phyloP scores from a whole-genome alignment of 2,888 invertebrate genomes.

The Cephus nigrinus region DNA sequence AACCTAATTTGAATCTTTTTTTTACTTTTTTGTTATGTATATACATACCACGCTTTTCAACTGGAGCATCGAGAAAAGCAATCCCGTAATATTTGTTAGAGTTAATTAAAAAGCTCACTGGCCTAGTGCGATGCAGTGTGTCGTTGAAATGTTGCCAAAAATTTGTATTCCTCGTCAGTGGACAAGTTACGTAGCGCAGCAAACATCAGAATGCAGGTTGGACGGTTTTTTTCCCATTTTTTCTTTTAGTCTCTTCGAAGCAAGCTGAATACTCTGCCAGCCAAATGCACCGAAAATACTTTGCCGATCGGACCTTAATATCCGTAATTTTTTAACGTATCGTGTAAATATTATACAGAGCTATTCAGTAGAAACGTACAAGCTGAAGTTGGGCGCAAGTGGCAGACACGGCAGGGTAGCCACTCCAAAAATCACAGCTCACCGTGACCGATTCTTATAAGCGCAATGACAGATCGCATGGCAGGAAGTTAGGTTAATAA shows the following conservation, averaged over 20 bases:
- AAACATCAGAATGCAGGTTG: constrained; percentile 23
- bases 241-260: background rate
- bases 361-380: no score
- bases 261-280: background rate
- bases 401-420: no score
- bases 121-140: constrained; percentile 13
- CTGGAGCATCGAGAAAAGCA: constrained; percentile 28
- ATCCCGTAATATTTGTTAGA: constrained; percentile 25
- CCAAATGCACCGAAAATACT: background rate
- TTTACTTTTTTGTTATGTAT: no score
- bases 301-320: background rate
- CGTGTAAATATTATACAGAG: background rate
- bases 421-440: no score
- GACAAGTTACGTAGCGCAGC: constrained; percentile 25
- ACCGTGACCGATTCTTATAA: no score
- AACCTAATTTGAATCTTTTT: no score
- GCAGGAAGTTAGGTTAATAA: no score
- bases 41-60: background rate
- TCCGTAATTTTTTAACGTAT: background rate
- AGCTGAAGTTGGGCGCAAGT: no score
- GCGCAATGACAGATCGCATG: no score
- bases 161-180: constrained; percentile 27
- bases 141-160: constrained; percentile 46
- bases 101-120: constrained; percentile 42
- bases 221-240: background rate